Conservation (phyloP, 2,113 vertebrate species). For the Muscicapa adusta region DNA sequence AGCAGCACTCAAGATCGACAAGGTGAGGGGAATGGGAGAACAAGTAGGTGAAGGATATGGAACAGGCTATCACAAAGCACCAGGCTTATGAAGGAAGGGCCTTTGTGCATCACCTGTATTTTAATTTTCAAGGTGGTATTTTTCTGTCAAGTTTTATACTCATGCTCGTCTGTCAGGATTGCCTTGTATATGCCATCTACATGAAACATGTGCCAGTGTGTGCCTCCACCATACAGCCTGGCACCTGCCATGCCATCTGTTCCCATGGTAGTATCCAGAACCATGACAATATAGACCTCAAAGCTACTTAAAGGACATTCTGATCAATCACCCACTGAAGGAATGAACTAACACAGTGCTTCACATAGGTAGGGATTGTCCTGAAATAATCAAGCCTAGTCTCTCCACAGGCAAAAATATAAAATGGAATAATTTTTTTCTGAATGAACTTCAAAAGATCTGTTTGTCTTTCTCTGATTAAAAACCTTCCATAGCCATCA, state of each 20-base stretch:
- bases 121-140: background rate
- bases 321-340: background rate
- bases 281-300: background rate
- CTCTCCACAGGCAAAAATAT: background rate
- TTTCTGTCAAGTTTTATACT: background rate
- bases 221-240: background rate
- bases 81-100: background rate
- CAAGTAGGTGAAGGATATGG: background rate
- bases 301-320: background rate
- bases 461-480: background rate
- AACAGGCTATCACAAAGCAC: background rate
- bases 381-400: background rate
- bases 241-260: background rate
- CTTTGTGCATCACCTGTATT: background rate
- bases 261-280: background rate
- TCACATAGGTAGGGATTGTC: background rate
- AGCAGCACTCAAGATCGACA: background rate
- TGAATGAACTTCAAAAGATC: background rate
- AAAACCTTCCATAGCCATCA: background rate
- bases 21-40: background rate
- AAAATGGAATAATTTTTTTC: background rate
- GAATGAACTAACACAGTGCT: background rate
- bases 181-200: background rate
- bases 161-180: background rate
- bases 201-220: background rate